Percentiles rank a stretch among this genome's conserved stretches.
Evolutionary conservation across 2,888 invertebrate genomes (phyloP).

Genomic region (Acleris laterana): DNA sequence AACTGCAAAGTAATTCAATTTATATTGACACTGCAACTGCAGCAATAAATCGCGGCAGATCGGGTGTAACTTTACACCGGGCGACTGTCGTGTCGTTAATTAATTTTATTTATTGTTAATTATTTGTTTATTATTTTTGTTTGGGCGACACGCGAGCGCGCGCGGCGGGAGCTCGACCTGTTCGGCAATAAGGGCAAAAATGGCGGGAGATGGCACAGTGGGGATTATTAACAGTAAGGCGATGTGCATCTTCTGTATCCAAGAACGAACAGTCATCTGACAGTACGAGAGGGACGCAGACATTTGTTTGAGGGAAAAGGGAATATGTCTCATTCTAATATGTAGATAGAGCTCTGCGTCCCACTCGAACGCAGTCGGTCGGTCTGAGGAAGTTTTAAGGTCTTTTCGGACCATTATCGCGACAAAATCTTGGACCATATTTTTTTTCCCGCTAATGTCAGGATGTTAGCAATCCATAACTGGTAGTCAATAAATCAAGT

Average conservation of each 20-base stretch:
- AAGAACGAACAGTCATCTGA: not conserved
- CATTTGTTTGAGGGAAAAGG: too few relatives aligned
- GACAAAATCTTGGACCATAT: too few relatives aligned
- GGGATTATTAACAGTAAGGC: constrained; percentile 11
- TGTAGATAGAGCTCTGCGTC: too few relatives aligned
- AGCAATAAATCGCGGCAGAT: not conserved
- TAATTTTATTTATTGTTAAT: constrained; percentile 75
- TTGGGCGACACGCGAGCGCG: constrained; percentile 41
- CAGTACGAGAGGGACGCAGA: too few relatives aligned
- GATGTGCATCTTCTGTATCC: not conserved
- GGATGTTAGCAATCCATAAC: too few relatives aligned
- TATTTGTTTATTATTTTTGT: constrained; percentile 36
- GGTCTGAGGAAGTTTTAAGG: too few relatives aligned
- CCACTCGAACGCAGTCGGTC: too few relatives aligned
- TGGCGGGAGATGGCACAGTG: constrained; percentile 18
- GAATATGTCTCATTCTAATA: too few relatives aligned
- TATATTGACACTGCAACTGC: not conserved
- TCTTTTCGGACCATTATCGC: too few relatives aligned
- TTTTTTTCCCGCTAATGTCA: too few relatives aligned
- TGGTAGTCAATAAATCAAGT: too few relatives aligned
- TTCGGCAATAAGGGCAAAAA: constrained; percentile 56
- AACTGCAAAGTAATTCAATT: constrained; percentile 2
- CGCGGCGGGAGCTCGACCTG: constrained; percentile 67
- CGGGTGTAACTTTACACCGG: constrained; percentile 66
- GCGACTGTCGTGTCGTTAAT: constrained; percentile 65